Percentiles rank a stretch among this genome's conserved stretches.
These are phyloP conservation scores for Bursaphelenchus mucronatus DNA, from an alignment of 1,140 invertebrate genomes.

Conservation along the genomic window DNA sequence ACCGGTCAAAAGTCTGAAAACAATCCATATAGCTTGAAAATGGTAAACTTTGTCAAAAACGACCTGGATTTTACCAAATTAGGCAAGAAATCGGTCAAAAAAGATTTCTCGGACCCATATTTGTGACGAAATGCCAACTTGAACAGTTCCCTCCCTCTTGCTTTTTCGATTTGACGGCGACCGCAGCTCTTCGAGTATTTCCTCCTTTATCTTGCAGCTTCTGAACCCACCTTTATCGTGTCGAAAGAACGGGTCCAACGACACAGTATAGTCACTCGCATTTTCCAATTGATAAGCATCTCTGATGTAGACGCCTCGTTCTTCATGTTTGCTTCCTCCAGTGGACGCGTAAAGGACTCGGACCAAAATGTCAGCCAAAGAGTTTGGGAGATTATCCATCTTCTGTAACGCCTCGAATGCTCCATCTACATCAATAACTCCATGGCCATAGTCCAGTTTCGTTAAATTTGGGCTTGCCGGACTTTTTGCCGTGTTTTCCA, in stretches of 20 bases:
- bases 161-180: no score
- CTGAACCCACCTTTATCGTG: constrained; percentile 62
- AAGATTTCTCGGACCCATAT: no score
- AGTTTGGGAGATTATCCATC: constrained; percentile 66
- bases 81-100: no score
- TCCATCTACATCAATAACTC: constrained; percentile 85
- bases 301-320: constrained; percentile 80
- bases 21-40: no score
- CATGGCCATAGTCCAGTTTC: constrained; percentile 68
- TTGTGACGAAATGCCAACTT: no score
- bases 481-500: constrained; percentile 80
- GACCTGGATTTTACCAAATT: no score
- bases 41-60: no score
- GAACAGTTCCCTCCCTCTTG: no score
- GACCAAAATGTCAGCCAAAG: constrained; percentile 65
- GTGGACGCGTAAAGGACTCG: constrained; percentile 31
- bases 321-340: constrained; percentile 11
- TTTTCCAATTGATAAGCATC: constrained; percentile 66
- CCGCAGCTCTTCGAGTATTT: no score
- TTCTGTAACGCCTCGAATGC: constrained; percentile 74
- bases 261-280: constrained; percentile 72
- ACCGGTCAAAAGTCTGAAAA: no score
- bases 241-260: constrained; percentile 77
- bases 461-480: constrained; percentile 66
- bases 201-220: no score